phyloP scores from a whole-genome alignment of 2,888 invertebrate species.

The Xestia rhomboidea region DNA sequence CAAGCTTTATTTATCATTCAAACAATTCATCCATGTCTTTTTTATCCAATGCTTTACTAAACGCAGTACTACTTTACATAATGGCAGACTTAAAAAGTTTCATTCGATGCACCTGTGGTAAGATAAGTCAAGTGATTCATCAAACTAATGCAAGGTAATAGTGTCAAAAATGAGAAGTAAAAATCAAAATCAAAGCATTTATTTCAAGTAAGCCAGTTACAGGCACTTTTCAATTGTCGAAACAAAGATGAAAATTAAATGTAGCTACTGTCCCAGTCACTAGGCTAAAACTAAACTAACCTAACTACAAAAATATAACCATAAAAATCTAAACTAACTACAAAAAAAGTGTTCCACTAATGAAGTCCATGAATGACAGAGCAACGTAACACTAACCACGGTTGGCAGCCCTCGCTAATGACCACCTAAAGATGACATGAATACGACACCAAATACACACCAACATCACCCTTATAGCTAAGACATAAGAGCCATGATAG shows the following conservation, averaged over 20 bases:
- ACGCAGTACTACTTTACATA: neutral
- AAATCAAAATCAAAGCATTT: no score
- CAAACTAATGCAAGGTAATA: neutral
- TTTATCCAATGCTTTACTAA: neutral
- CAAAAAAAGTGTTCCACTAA: conserved; percentile 20
- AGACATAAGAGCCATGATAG: conserved; percentile 12
- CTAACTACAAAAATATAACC: no score
- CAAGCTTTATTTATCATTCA: neutral
- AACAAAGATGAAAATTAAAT: no score
- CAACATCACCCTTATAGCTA: conserved; percentile 17
- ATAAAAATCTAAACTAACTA: no score
- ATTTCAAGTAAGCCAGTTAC: no score
- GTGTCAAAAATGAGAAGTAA: neutral
- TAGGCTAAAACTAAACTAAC: no score
- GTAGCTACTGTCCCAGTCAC: no score
- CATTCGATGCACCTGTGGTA: neutral
- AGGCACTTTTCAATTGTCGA: no score
- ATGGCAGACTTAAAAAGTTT: neutral
- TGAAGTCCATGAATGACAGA: conserved; percentile 11
- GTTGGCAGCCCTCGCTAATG: conserved; percentile 40
- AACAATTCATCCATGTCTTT: neutral
- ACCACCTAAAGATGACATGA: conserved; percentile 30
- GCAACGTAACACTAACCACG: conserved; percentile 41
- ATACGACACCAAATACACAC: conserved; percentile 11
- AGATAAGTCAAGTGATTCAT: neutral